Conservation (phyloP, 2,113 vertebrate genomes). For the Pristiophorus japonicus region DNA sequence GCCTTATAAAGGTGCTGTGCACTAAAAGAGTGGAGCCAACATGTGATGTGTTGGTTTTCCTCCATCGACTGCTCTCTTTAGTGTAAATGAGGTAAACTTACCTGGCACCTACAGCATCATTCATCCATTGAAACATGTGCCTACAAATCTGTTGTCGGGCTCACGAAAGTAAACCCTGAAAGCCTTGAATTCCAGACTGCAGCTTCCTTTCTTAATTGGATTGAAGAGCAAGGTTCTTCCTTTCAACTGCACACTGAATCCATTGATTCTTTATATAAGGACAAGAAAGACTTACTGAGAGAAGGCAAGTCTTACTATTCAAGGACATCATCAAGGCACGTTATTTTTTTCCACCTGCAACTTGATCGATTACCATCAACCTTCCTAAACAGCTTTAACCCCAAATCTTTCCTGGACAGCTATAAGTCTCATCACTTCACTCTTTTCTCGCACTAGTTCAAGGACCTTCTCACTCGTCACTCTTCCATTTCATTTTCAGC, state of each 20-base stretch:
- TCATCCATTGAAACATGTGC: background rate
- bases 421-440: background rate
- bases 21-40: background rate
- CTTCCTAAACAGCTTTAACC: background rate
- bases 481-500: background rate
- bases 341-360: background rate
- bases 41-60: background rate
- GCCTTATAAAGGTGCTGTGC: no score
- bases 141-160: background rate
- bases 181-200: background rate
- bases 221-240: background rate
- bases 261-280: background rate
- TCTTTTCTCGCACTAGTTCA: background rate
- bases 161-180: background rate
- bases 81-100: background rate
- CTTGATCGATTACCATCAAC: background rate
- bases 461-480: background rate
- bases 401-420: background rate
- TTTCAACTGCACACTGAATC: background rate
- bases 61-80: background rate
- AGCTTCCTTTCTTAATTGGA: background rate
- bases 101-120: no score
- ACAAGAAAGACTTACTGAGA: background rate
- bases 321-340: background rate
- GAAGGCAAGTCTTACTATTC: background rate